A percentile compares a stretch with the other conserved stretches of the same genome.
These are phyloP conservation scores for Sebastes schlegelii DNA, from an alignment of 2,113 vertebrate genomes.

Conservation along the genomic window DNA sequence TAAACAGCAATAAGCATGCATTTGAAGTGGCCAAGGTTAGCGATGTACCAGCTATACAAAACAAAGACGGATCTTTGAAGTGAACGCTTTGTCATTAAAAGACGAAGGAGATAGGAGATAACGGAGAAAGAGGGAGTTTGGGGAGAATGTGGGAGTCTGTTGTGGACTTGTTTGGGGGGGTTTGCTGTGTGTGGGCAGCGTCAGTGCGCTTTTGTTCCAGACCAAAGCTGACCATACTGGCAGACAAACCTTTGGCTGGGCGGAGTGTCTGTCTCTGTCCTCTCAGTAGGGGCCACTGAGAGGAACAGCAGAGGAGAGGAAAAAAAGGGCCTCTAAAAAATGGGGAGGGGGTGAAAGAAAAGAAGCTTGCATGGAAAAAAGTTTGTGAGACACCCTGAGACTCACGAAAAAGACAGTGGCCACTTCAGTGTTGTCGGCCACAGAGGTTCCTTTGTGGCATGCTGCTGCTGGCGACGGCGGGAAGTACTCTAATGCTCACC, in stretches of 20 bases:
- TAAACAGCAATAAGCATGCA: constrained; percentile 45
- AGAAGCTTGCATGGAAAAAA: constrained; percentile 78
- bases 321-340: constrained; percentile 77
- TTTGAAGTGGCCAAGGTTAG: constrained; percentile 49
- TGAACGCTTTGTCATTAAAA: constrained; percentile 56
- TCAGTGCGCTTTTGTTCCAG: constrained; percentile 79
- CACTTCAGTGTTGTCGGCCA: constrained; percentile 80
- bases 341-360: constrained; percentile 70
- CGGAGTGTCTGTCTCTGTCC: constrained; percentile 81
- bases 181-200: constrained; percentile 73
- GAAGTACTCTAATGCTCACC: constrained; percentile 73
- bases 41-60: constrained; percentile 31
- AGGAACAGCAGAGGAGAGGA: constrained; percentile 75
- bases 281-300: constrained; percentile 81
- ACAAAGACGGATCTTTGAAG: constrained; percentile 46
- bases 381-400: constrained; percentile 80
- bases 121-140: constrained; percentile 52
- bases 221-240: constrained; percentile 80
- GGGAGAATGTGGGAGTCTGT: constrained; percentile 70
- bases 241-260: constrained; percentile 82
- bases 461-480: constrained; percentile 70
- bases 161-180: constrained; percentile 61
- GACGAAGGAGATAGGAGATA: constrained; percentile 54
- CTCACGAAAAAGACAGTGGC: constrained; percentile 77
- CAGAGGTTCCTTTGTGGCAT: constrained; percentile 80